Conservation (phyloP, 2,113 vertebrate genomes). For the Larimichthys polyactis region DNA sequence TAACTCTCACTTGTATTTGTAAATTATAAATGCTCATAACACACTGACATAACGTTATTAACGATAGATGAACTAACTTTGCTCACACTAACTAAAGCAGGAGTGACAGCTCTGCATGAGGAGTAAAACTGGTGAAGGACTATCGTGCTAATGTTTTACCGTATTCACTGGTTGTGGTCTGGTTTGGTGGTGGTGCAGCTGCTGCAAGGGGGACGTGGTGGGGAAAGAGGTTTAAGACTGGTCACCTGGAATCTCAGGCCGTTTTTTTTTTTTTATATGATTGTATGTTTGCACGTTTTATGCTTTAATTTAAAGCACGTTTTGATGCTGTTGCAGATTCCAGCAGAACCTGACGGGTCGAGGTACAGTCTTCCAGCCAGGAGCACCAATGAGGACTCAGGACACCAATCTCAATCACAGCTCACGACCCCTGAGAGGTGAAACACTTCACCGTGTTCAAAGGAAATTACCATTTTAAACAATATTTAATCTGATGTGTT, state of each 20-base stretch:
- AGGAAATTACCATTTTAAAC: not conserved
- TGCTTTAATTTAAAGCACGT: not conserved
- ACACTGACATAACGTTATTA: not conserved
- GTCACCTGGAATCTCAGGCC: not conserved
- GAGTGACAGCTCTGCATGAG: constrained; percentile 55
- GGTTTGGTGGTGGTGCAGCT: constrained; percentile 52
- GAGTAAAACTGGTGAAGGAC: constrained; percentile 33
- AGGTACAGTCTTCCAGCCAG: constrained; percentile 76
- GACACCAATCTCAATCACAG: constrained; percentile 48
- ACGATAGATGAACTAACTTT: not conserved
- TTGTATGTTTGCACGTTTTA: not conserved
- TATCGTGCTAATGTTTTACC: not conserved
- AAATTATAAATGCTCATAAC: not conserved
- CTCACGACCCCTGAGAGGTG: constrained; percentile 87
- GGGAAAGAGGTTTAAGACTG: not conserved
- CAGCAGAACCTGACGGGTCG: constrained; percentile 68
- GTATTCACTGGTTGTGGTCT: not conserved
- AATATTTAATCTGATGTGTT: not conserved
- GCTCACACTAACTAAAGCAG: constrained; percentile 13
- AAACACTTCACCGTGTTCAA: not conserved
- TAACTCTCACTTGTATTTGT: not conserved
- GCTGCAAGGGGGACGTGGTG: constrained; percentile 6
- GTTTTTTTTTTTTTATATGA: too few relatives aligned
- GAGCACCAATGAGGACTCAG: constrained; percentile 57
- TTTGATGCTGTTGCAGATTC: constrained; percentile 38